Base-by-base conservation (phyloP, 2,113 vertebrate genomes). In the Microcebus lehilahytsara region DNA sequence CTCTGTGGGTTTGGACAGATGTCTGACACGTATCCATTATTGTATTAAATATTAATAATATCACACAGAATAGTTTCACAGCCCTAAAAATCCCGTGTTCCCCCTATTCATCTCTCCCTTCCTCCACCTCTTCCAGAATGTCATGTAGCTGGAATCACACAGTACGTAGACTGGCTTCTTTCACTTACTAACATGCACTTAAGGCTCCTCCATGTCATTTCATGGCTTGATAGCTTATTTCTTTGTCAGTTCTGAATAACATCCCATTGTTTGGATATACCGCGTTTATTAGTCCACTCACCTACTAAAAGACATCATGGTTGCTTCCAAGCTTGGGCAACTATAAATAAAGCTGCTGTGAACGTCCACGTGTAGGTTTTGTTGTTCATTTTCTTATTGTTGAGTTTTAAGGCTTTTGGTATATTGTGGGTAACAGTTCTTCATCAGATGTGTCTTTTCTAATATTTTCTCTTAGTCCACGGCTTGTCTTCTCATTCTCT, bases 21-120 rank as follows among this genome's bases (percentile, higher is more conserved):
- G 14, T 6, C 1, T 60, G 37, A 58, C 4, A 1, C 1, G 4
- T 49, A 6, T 9, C 62, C 20, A 5, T 58, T 7, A 58, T 3
- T 58, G 6, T 58, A 58, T 58, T 58, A 80, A 13, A 3, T 37
- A 5, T 16, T 0, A 14, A 62, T 9, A 9, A 62, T 6, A 9
- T 17, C 88, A 8, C 7, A 2, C 34, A 22, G 75, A 78, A 30
- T 0, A 2, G 17, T 6, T 23, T 20, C 34, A 0, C n/a, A 7
- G 71, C n/a, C 79, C 49, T 16, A 6, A 58, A 37, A 14, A 27
- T 30, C 25, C 42, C 23, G 10, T 30, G 20, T 32, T n/a, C 40
- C 19, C 2, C 64, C 78, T 13, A 0, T 4, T 42, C 64, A 17
- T 32, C 67, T 25, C 56, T 32, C 16, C 42, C 58, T 42, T 49